phyloP scores from a whole-genome alignment of 2,113 vertebrate genomes.

The Regulus satrapa region DNA sequence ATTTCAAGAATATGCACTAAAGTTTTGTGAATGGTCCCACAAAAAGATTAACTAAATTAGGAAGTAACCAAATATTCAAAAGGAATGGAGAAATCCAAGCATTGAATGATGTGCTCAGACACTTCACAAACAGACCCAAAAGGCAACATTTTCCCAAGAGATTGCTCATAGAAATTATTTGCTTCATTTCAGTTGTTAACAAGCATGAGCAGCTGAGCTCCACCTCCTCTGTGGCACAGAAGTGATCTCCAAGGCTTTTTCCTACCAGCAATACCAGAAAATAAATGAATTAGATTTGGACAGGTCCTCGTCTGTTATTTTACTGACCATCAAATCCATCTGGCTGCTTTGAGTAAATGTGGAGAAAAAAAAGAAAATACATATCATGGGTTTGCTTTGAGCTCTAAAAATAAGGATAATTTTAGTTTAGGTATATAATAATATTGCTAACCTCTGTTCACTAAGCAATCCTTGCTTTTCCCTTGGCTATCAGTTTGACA shows the following conservation, averaged over 20 bases:
- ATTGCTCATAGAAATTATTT: conserved; percentile 14
- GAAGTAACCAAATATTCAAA: neutral
- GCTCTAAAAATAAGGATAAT: conserved; percentile 9
- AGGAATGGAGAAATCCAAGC: neutral
- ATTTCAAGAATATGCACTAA: neutral
- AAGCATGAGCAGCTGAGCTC: conserved; percentile 31
- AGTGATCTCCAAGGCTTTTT: conserved; percentile 3
- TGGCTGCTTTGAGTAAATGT: neutral
- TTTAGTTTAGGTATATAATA: conserved; percentile 22
- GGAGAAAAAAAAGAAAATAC: conserved; percentile 17
- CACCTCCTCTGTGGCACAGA: neutral
- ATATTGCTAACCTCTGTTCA: neutral
- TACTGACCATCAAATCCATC: neutral
- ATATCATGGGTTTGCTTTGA: conserved; percentile 17
- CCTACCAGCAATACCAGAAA: neutral
- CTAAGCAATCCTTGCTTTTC: conserved; percentile 19
- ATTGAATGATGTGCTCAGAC: neutral
- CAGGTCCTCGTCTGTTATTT: neutral
- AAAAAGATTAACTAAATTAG: neutral
- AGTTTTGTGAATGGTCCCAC: neutral
- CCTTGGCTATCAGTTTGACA: neutral
- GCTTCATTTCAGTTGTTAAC: conserved; percentile 37
- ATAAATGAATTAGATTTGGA: neutral
- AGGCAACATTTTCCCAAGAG: neutral
- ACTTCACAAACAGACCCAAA: neutral